Evolutionary conservation across 1,140 invertebrate species (phyloP).

Genomic region (Agrilus planipennis): DNA sequence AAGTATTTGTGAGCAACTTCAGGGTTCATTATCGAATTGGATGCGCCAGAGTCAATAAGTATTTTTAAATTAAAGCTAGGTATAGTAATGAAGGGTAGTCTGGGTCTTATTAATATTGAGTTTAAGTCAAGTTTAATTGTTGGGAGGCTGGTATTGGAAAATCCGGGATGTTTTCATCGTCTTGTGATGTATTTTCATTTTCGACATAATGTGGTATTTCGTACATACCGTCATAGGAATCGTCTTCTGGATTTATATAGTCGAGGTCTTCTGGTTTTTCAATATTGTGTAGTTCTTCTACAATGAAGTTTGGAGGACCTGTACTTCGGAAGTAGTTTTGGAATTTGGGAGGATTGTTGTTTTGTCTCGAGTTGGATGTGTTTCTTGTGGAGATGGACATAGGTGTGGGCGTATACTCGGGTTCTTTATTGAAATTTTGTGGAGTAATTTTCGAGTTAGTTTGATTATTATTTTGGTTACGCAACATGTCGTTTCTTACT

Average conservation of each 20-base stretch:
- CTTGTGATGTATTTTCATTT: not conserved
- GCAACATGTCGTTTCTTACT: no score
- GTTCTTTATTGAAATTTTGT: not conserved
- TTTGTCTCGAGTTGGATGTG: not conserved
- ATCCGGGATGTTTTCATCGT: not conserved
- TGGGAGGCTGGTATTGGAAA: conserved; percentile 2
- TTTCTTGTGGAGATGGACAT: conserved; percentile 6
- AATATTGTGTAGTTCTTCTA: conserved; percentile 2
- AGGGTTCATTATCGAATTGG: not conserved
- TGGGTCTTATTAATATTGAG: conserved; percentile 1
- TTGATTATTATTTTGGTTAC: no score
- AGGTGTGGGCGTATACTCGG: not conserved
- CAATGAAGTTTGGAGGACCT: conserved; percentile 1
- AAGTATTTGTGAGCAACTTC: not conserved
- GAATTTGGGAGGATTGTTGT: not conserved
- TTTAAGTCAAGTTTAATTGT: conserved; percentile 5
- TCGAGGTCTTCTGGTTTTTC: not conserved
- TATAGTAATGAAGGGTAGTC: conserved; percentile 1
- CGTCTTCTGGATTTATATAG: no score
- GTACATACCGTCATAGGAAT: not conserved
- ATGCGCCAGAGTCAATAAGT: not conserved
- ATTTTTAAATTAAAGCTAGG: conserved; percentile 1
- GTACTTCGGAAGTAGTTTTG: conserved; percentile 1
- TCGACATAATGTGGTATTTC: not conserved
- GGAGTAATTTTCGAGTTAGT: conserved; percentile 1